Percentiles rank a stretch among this genome's conserved stretches.
These are phyloP conservation scores for Sus scrofa DNA, from an alignment of 2,113 vertebrate genomes.

Conservation along the genomic window DNA sequence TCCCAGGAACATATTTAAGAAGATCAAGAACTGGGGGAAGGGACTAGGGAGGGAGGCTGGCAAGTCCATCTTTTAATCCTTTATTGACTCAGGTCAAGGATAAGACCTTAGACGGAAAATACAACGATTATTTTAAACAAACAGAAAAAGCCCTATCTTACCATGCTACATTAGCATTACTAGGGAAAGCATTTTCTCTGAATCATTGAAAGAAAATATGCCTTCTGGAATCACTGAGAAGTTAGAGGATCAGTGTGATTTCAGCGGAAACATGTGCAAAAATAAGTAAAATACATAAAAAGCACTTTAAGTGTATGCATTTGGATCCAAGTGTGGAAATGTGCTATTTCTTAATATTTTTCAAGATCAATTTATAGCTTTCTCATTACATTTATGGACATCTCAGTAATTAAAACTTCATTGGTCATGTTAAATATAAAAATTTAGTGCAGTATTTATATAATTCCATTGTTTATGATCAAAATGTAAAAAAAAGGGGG, in stretches of 20 bases:
- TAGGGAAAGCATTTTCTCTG: constrained; percentile 40
- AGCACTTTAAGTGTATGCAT: neutral
- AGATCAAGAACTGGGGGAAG: neutral
- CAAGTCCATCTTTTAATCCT: constrained; percentile 38
- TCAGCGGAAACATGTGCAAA: neutral
- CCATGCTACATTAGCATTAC: neutral
- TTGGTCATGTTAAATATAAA: neutral
- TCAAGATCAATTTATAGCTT: neutral
- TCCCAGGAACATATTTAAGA: neutral
- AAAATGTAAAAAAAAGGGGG: neutral
- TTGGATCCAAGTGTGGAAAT: constrained; percentile 15
- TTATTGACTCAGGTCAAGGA: constrained; percentile 44
- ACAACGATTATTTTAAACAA: neutral
- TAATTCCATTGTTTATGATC: neutral
- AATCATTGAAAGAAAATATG: constrained; percentile 45
- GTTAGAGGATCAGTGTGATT: neutral
- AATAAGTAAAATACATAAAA: neutral
- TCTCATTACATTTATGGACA: neutral
- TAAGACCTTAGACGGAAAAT: constrained; percentile 33
- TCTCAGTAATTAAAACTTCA: neutral
- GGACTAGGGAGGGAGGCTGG: neutral
- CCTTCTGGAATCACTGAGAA: constrained; percentile 18
- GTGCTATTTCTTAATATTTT: neutral
- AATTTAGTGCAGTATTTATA: constrained; percentile 24
- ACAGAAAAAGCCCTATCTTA: neutral